Evolutionary conservation across 2,113 vertebrate genomes (phyloP).

Genomic region (Pseudonaja textilis): DNA sequence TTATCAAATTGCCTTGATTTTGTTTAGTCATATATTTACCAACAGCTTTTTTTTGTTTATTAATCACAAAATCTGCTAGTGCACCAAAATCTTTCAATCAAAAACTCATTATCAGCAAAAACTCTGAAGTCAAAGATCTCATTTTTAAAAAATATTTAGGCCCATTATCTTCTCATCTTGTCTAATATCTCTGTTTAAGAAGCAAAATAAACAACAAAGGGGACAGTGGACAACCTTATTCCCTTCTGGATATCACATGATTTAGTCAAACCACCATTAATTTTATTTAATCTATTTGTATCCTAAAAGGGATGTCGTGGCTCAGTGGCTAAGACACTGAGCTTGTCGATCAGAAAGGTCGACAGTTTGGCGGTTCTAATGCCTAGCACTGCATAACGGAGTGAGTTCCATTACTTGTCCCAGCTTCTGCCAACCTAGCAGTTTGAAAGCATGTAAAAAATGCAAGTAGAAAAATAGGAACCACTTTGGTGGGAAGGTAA

Average conservation of each 20-base stretch:
- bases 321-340: too few relatives aligned
- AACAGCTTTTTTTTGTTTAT: background rate
- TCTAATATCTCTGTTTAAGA: background rate
- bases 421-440: too few relatives aligned
- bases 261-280: background rate
- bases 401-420: too few relatives aligned
- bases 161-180: background rate
- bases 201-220: background rate
- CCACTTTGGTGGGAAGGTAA: too few relatives aligned
- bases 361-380: too few relatives aligned
- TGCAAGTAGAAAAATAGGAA: too few relatives aligned
- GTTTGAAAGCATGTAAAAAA: too few relatives aligned
- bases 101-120: background rate
- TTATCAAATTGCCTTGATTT: background rate
- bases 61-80: background rate
- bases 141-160: background rate
- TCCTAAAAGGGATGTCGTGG: background rate
- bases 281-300: background rate
- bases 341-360: too few relatives aligned
- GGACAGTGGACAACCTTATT: background rate
- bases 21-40: background rate
- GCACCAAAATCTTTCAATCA: background rate
- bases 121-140: background rate
- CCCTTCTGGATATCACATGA: background rate
- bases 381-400: too few relatives aligned